Evolutionary conservation across 1,140 invertebrate species (phyloP), one percentile per base, ranked within the genome.

Genomic region (Drosophila bocki): DNA sequence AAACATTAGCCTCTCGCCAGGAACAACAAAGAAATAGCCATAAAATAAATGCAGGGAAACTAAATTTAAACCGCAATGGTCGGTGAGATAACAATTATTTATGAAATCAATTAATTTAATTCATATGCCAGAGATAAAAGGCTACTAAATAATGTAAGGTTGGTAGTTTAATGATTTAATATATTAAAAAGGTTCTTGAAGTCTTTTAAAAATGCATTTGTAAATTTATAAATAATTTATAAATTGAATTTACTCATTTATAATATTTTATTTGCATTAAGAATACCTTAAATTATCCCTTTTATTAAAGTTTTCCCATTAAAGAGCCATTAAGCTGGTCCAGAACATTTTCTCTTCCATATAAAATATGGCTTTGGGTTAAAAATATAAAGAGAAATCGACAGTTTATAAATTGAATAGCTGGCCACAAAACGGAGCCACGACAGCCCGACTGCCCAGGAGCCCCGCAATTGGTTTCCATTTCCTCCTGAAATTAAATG

Each of bases 401-500:
- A 62, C 69, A 75, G 35, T 74, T 75, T 75, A 75, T 35, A 75
- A 75, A 63, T 63, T 74, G 58, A 75, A 75, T 53, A 45, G 58
- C 70, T 50, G 41, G 70, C 70, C 71, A 63, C 71, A 75, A 75
- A 75, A 54, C 35, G 50, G 35, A 72, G 44, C 37, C 39, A 35
- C 29, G 26, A 22, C 22, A 29, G 15, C 61, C 35, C 33, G 37
- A 15, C 17, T 17, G 26, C n/a, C 33, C 62, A 47, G 26, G 37
- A 58, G 41, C 39, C n/a, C 29, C 15, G 39, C 57, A 75, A 75
- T 64, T 54, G 59, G 71, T 64, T 75, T 75, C 42, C 70, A 64
- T 75, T 75, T 61, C 51, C 64, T 29, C 33, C 7, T 56, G 39
- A 69, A 78, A 62, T 69, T 41, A 80, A 86, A 86, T 76, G 75